Evolutionary conservation across 1,140 invertebrate species (phyloP).

Genomic region (Eriosoma lanigerum): DNA sequence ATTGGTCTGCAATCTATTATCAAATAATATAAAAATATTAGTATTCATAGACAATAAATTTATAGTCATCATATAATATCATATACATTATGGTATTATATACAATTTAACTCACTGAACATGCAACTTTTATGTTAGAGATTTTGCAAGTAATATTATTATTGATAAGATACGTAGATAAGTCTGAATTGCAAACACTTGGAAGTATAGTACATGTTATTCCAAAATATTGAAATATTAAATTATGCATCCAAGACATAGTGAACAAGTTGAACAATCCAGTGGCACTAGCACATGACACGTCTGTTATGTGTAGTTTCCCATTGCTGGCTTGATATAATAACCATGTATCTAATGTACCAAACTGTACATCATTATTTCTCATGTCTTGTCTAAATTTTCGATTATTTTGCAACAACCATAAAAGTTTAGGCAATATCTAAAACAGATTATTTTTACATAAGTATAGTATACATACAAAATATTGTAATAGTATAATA

Average conservation of each 20-base stretch:
- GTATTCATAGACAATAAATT: not conserved
- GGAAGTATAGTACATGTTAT: slow-evolving; percentile 78
- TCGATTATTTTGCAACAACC: slow-evolving; percentile 74
- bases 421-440: slow-evolving; percentile 77
- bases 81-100: too few relatives aligned
- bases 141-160: slow-evolving; percentile 21
- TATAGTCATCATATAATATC: not conserved
- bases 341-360: slow-evolving; percentile 93
- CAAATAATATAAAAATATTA: not conserved
- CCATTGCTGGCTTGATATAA: slow-evolving; percentile 72
- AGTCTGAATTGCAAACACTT: slow-evolving; percentile 74
- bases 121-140: slow-evolving; percentile 20
- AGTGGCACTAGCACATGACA: slow-evolving; percentile 84
- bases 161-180: slow-evolving; percentile 54
- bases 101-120: slow-evolving; percentile 21
- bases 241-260: slow-evolving; percentile 69
- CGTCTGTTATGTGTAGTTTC: slow-evolving; percentile 77
- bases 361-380: slow-evolving; percentile 73
- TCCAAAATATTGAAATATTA: slow-evolving; percentile 67
- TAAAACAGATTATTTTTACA: slow-evolving; percentile 56
- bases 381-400: slow-evolving; percentile 65
- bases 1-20: slow-evolving; percentile 72
- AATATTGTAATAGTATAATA: not conserved
- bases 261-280: slow-evolving; percentile 92
- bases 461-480: not conserved